Percentiles rank a stretch among this genome's conserved stretches.
phyloP scores from a whole-genome alignment of 2,888 invertebrate species.

The Orthosia gracilis region DNA sequence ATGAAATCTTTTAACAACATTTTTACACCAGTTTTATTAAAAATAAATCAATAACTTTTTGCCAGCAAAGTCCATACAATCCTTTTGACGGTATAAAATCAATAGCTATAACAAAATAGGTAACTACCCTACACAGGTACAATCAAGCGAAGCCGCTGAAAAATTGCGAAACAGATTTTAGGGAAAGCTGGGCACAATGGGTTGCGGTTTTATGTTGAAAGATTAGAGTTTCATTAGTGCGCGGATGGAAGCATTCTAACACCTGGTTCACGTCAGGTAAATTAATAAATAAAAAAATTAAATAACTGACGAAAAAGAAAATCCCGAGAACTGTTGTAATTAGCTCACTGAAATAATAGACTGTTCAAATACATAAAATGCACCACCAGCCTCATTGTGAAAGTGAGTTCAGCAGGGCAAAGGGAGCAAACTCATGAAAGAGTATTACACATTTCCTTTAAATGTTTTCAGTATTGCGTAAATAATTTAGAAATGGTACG shows the following conservation, averaged over 20 bases:
- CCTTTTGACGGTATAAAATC: constrained; percentile 33
- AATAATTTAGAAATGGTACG: too few species aligned
- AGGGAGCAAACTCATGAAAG: too few species aligned
- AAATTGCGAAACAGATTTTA: constrained; percentile 23
- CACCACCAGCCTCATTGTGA: too few species aligned
- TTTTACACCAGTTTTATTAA: constrained; percentile 17
- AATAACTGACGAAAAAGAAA: neutral
- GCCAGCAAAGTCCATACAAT: constrained; percentile 12
- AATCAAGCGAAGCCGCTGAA: constrained; percentile 46
- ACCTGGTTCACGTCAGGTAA: too few species aligned
- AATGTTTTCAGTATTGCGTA: too few species aligned
- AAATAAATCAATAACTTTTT: constrained; percentile 34
- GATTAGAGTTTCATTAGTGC: neutral
- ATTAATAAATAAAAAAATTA: neutral
- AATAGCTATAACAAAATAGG: constrained; percentile 42
- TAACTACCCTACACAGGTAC: constrained; percentile 23
- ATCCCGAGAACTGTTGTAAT: neutral
- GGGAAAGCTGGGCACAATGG: neutral
- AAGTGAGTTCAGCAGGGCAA: too few species aligned
- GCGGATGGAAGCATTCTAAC: too few species aligned
- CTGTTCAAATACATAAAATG: too few species aligned
- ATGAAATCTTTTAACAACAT: neutral
- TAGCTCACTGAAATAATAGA: neutral
- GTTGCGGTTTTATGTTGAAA: neutral
- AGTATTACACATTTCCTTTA: too few species aligned